These are phyloP conservation scores for Datnioides undecimradiatus DNA, from an alignment of 2,113 vertebrate species.

Conservation along the genomic window DNA sequence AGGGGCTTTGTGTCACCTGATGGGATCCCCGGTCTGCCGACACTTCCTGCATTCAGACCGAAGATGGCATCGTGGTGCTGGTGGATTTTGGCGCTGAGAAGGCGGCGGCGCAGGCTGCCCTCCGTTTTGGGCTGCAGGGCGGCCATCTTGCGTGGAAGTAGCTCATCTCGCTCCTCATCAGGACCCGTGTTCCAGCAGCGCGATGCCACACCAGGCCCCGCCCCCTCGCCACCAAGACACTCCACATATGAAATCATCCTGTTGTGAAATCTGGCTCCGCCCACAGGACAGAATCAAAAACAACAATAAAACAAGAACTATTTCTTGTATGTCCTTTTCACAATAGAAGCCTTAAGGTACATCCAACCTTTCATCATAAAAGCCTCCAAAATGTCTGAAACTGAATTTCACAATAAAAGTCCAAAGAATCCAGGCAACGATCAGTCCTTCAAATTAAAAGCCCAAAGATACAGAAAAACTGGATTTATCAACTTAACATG, in stretches of 20 bases:
- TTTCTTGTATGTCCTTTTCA: not conserved
- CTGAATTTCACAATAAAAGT: not conserved
- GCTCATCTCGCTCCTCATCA: slow-evolving; percentile 78
- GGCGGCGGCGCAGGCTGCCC: slow-evolving; percentile 80
- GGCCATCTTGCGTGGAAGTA: slow-evolving; percentile 75
- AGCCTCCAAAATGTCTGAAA: not conserved
- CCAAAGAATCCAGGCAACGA: not conserved
- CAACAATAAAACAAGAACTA: not conserved
- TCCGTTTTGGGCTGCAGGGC: slow-evolving; percentile 76
- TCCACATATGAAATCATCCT: slow-evolving; percentile 82
- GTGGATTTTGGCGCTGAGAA: slow-evolving; percentile 80
- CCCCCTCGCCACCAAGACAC: slow-evolving; percentile 75
- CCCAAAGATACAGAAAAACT: slow-evolving; percentile 1
- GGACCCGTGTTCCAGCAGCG: slow-evolving; percentile 74
- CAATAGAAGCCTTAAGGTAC: slow-evolving; percentile 2
- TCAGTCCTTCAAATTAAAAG: slow-evolving; percentile 11
- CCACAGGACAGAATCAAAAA: slow-evolving; percentile 6
- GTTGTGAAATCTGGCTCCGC: not conserved
- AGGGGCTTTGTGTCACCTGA: slow-evolving; percentile 30
- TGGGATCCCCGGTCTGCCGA: not conserved
- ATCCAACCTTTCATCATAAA: slow-evolving; percentile 4
- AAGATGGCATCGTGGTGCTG: slow-evolving; percentile 76
- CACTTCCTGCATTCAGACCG: not conserved
- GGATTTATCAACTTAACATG: not conserved
- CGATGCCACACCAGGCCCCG: slow-evolving; percentile 36